phyloP scores from a whole-genome alignment of 2,888 invertebrate genomes.

The Tyria jacobaeae region DNA sequence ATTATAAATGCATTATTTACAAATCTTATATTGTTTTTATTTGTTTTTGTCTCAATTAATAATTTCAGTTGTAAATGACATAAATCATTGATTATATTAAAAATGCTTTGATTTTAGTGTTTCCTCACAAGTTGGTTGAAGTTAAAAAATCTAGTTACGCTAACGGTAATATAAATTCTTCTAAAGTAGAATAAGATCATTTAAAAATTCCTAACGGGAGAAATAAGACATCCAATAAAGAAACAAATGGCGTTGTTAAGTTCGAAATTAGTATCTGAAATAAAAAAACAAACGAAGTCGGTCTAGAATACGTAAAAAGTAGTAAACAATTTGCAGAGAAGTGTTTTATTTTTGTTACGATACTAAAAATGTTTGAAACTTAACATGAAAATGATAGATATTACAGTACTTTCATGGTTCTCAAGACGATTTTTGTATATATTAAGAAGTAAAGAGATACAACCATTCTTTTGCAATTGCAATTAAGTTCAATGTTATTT shows the following conservation, averaged over 20 bases:
- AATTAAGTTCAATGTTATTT: neutral
- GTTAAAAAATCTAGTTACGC: neutral
- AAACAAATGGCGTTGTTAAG: too few species aligned
- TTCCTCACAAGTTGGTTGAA: neutral
- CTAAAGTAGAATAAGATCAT: constrained; percentile 30
- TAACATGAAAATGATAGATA: neutral
- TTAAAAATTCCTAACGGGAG: constrained; percentile 31
- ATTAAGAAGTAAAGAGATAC: neutral
- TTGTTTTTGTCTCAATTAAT: neutral
- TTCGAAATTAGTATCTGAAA: too few species aligned
- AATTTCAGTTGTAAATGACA: too few species aligned
- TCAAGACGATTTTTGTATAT: neutral
- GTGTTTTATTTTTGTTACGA: neutral
- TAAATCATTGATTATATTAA: too few species aligned
- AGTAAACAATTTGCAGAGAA: neutral
- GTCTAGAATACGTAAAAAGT: too few species aligned
- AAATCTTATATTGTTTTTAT: neutral
- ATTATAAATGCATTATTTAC: neutral
- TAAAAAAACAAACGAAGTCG: too few species aligned
- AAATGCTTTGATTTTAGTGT: too few species aligned
- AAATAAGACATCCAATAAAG: too few species aligned
- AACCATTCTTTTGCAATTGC: neutral
- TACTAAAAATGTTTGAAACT: neutral
- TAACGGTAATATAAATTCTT: constrained; percentile 27
- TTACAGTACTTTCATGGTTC: neutral